Base-by-base conservation (phyloP, 2,888 invertebrate genomes). In the Autographa pulchrina region DNA sequence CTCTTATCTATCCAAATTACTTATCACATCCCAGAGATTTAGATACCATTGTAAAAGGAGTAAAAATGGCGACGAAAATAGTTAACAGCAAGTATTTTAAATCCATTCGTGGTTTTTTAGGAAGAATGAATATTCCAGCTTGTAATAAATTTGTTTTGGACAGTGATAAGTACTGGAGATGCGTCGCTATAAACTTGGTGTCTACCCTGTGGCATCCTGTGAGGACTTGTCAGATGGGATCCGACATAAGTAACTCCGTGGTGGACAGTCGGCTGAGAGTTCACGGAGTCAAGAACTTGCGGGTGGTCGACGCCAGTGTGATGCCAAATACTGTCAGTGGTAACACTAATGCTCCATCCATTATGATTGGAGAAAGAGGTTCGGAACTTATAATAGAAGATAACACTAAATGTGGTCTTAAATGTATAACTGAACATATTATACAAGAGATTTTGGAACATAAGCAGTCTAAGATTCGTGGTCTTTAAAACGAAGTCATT, bases 311-410 rank as follows among this genome's bases (percentile, higher is more conserved):
- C 77, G 96, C 96, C 0, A 96, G 96, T 72, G 92, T 97, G 16
- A 97, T 97, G 96, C 97, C 97, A 0, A 90, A 90, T 43, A 96
- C 96, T 1, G 91, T 93, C 0, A 96, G 96, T 6, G 97, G 96
- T 0, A 96, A 97, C 81, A 97, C 96, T 0, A 96, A 96, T 77
- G 97, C 96, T 0, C 96, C 97, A 0, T 91, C 94, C 3, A 93
- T 96, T 6, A 97, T 97, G 97, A 96, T 97, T n/a, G 97, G 94
- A 0, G 97, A 97, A 81, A 96, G 96, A 84, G 96, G 96, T 0
- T 91, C 96, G 0, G 97, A 97, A 83, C 83, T 97, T 86, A 96
- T 97, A 14, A 96, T 96, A 81, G 38, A 65, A 61, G 72, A 71
- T 72, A 59, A 59, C 20, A 54, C 3, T 43, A 43, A 43, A 16